Evolutionary conservation across 1,140 invertebrate species (phyloP), one percentile per base, ranked within the genome.

Genomic region (Phthorimaea operculella): DNA sequence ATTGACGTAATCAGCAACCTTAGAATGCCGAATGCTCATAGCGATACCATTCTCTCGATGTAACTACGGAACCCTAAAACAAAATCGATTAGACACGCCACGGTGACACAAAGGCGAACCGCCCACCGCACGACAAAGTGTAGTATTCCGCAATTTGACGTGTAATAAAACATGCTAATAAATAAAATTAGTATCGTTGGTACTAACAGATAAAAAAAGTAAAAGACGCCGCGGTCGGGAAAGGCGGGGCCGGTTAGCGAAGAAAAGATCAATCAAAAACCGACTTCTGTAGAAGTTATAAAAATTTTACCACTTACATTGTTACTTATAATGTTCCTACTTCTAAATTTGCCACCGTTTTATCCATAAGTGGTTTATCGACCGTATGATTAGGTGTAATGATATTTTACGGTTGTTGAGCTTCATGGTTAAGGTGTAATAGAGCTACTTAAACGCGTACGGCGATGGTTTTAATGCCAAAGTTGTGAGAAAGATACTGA

Each of bases 101-200:
- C 58, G 52, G 39, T 54, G 50, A 48, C 50, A 60, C 54, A 68
- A 64, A 72, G 58, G 48, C 55, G 50, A 50, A 61, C 74, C 71
- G 70, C 73, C 69, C 63, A 64, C 60, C 45, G n/a, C 11, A 57
- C 54, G 53, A 63, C 62, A 58, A 66, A 66, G 63, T 50, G 50
- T 63, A 65, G 60, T 60, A 71, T 71, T 70, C 70, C 68, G 65
- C 73, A 78, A 74, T 77, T 68, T 73, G 66, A 70, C 65, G 59
- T 54, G 51, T 63, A 55, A 67, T 70, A 79, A 79, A 74, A 70
- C 67, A 63, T 42, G 63, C 65, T 74, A 79, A 80, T 83, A 80
- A 83, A 83, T 83, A 80, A 83, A 79, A 78, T 83, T 78, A 76
- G 68, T 64, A 61, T 69, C 67, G 63, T 71, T 60, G 59, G 50